Evolutionary conservation across 2,797 vertebrate species (phyloP), one percentile per base, ranked within the genome.

Genomic region (Acridotheres tristis): DNA sequence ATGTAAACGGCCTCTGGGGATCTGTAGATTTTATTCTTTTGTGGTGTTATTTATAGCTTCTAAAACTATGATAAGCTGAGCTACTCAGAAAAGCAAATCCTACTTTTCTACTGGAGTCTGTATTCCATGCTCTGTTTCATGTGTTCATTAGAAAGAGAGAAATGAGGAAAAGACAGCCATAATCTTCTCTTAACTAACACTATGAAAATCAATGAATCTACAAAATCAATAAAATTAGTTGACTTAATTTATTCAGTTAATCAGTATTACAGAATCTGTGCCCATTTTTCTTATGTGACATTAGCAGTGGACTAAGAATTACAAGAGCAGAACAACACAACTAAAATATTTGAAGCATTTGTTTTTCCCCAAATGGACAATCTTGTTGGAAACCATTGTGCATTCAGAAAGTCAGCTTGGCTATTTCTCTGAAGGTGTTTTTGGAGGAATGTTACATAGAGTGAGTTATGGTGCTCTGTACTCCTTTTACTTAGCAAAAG

Each of bases 321-420:
- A 22, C 57, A 69, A 61, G 48, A 34, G 11, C 26, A 55, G 51
- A 68, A 27, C 11, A 75, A 10, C 26, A 34, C 18, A 82, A 19
- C 10, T 45, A 1, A 74, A 53, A 16, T 50, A 13, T 66, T 53
- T 19, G 18, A 9, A 47, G 10, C 40, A 1, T 7, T 36, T 21
- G 16, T 20, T 20, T 23, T 45, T 6, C 12, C 7, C 15, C 3
- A 3, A 40, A 6, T 0, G 0, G 30, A 42, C 5, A 40, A 5
- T 65, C 23, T 55, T 48, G 16, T 13, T 58, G 81, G 36, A 88
- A 94, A 54, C 23, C 4, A 9, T 47, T 61, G 11, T 66, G 15
- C 25, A 29, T 48, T 42, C 29, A 30, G 42, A 66, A 88, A 63
- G 21, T 34, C 2, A 5, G 19, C 22, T 80, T 68, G 18, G 21